A percentile compares a stretch with the other conserved stretches of the same genome.
Conservation (phyloP, 2,797 vertebrate species). For the Varecia variegata region DNA sequence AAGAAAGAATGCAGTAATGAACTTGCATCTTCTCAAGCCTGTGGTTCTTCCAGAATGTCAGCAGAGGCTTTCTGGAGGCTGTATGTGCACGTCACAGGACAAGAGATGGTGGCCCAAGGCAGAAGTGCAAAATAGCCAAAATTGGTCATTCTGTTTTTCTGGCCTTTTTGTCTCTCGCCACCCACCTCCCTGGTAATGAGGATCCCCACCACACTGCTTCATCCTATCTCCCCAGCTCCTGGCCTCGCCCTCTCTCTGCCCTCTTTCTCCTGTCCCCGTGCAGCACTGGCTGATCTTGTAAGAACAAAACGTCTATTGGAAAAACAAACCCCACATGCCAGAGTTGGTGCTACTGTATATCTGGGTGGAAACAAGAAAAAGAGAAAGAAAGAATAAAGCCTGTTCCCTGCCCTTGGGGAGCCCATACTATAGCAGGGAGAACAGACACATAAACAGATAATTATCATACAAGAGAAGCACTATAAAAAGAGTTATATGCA, state of each 20-base stretch:
- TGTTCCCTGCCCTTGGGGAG: neutral
- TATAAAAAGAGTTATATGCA: neutral
- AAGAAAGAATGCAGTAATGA: neutral
- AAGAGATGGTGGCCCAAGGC: neutral
- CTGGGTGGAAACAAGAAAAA: neutral
- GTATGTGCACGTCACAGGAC: neutral
- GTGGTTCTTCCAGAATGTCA: neutral
- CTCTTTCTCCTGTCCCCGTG: neutral
- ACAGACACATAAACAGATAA: neutral
- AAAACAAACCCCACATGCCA: neutral
- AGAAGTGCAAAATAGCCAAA: neutral
- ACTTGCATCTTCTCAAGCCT: neutral
- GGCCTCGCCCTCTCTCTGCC: neutral
- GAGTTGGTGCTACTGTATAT: neutral
- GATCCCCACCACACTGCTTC: neutral
- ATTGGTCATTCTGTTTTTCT: neutral
- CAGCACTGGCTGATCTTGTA: neutral
- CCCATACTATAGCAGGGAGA: neutral
- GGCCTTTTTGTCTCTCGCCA: neutral
- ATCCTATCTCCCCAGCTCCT: neutral
- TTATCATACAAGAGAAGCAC: neutral
- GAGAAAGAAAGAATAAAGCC: neutral
- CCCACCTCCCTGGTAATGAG: neutral
- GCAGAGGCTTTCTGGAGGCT: neutral
- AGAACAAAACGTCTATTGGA: neutral